Evolutionary conservation across 2,113 vertebrate genomes (phyloP).

Genomic region (Thalassoma bifasciatum): DNA sequence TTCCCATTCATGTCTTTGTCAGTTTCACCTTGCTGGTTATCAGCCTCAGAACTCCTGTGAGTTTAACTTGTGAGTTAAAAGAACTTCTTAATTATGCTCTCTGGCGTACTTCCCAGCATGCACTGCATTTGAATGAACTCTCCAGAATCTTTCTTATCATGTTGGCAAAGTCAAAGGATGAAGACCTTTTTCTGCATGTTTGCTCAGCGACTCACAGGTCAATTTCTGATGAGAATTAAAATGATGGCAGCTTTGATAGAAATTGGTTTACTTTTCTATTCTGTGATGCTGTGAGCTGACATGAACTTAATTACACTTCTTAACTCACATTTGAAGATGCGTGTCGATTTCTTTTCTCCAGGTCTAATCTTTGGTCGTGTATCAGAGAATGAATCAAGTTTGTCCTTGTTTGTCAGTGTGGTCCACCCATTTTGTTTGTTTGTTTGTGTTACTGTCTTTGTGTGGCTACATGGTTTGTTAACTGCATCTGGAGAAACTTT

Average conservation of each 20-base stretch:
- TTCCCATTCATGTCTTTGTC: conserved; percentile 47
- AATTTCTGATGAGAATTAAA: conserved; percentile 1
- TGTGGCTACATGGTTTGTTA: conserved; percentile 29
- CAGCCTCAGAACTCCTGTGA: conserved; percentile 44
- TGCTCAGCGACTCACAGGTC: conserved; percentile 24
- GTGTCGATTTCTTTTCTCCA: neutral
- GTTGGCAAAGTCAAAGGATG: conserved; percentile 32
- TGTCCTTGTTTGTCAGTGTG: conserved; percentile 6
- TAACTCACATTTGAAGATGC: neutral
- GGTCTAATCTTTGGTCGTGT: neutral
- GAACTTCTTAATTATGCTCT: conserved; percentile 57
- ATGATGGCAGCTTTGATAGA: neutral
- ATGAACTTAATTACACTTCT: neutral
- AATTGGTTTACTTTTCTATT: neutral
- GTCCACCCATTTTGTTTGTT: neutral
- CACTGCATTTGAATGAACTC: conserved; percentile 55
- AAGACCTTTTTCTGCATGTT: conserved; percentile 25
- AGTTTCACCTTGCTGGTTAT: conserved; percentile 56
- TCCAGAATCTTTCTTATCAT: conserved; percentile 23
- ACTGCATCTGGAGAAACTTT: conserved; percentile 1
- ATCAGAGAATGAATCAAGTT: neutral
- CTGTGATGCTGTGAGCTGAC: neutral
- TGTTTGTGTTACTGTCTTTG: neutral
- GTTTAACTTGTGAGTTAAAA: conserved; percentile 53
- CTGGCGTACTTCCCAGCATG: conserved; percentile 50